These are phyloP conservation scores for Sinohyriopsis cumingii DNA, from an alignment of 2,888 invertebrate genomes.

Conservation along the genomic window DNA sequence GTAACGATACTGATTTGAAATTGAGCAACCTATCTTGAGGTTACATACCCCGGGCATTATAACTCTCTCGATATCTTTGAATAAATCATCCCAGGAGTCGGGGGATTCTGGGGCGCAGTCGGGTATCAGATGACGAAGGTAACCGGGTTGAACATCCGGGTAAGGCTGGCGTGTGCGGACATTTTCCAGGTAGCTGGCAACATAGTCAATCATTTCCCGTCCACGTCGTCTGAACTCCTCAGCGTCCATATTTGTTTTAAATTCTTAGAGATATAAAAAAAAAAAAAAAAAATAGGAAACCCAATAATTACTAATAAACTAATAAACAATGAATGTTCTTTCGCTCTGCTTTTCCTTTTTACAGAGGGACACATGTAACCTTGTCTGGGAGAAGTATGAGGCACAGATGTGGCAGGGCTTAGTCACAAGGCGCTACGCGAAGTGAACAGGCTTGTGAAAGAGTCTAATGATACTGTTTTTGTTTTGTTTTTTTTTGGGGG, in stretches of 20 bases:
- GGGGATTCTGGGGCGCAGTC: slow-evolving; percentile 58
- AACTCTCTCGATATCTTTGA: slow-evolving; percentile 58
- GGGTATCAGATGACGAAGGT: slow-evolving; percentile 58
- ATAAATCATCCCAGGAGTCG: slow-evolving; percentile 56
- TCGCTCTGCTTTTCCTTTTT: too few relatives aligned
- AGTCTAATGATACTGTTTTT: too few relatives aligned
- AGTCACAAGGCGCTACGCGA: too few relatives aligned
- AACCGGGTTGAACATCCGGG: slow-evolving; percentile 58
- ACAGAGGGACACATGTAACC: too few relatives aligned
- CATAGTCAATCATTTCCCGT: slow-evolving; percentile 65
- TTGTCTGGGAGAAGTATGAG: too few relatives aligned
- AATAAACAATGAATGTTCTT: too few relatives aligned
- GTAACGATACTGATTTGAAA: neutral
- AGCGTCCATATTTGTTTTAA: slow-evolving; percentile 49
- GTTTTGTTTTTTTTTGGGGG: too few relatives aligned
- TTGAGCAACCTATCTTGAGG: neutral
- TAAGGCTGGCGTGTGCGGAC: slow-evolving; percentile 53
- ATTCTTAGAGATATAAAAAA: too few relatives aligned
- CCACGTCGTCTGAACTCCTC: slow-evolving; percentile 61
- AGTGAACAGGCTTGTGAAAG: too few relatives aligned
- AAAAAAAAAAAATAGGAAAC: too few relatives aligned
- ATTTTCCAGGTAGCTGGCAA: slow-evolving; percentile 63
- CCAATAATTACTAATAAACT: too few relatives aligned
- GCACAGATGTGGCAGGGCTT: too few relatives aligned
- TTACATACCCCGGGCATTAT: slow-evolving; percentile 64